Evolutionary conservation across 2,888 invertebrate genomes (phyloP).

Genomic region (Stenodema calcarata): DNA sequence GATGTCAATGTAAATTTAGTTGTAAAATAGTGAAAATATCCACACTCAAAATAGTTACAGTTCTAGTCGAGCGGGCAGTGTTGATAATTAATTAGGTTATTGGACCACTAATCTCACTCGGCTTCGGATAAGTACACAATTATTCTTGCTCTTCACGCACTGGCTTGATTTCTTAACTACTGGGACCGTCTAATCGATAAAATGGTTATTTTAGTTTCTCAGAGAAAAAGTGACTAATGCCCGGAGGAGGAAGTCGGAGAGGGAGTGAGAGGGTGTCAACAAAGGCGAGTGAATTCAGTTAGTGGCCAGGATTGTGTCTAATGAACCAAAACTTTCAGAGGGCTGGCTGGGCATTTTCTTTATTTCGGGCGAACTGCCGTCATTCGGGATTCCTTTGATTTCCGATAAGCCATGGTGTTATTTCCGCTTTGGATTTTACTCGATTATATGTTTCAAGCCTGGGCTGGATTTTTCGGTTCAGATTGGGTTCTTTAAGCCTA

Average conservation of each 20-base stretch:
- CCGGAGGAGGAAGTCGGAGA: background rate
- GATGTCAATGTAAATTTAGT: too few species aligned
- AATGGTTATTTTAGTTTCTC: background rate
- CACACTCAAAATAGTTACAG: too few species aligned
- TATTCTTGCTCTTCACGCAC: too few species aligned
- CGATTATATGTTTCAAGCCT: background rate
- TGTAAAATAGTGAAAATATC: too few species aligned
- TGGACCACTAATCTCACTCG: too few species aligned
- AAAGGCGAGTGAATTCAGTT: slow-evolving; percentile 48
- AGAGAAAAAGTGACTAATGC: background rate
- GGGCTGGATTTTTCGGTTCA: too few species aligned
- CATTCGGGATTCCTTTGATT: background rate
- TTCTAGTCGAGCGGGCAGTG: too few species aligned
- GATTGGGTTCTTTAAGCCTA: too few species aligned
- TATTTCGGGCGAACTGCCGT: background rate
- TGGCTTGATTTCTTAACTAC: background rate
- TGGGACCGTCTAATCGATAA: background rate
- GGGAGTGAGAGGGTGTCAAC: slow-evolving; percentile 36
- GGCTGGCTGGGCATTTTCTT: slow-evolving; percentile 20
- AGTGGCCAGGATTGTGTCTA: slow-evolving; percentile 48
- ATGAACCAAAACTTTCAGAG: slow-evolving; percentile 42
- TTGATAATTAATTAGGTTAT: too few species aligned
- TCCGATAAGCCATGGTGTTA: background rate
- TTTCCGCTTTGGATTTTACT: background rate
- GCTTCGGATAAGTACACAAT: too few species aligned